Conservation (phyloP, 2,888 invertebrate species). For the Pseudococcus viburni region DNA sequence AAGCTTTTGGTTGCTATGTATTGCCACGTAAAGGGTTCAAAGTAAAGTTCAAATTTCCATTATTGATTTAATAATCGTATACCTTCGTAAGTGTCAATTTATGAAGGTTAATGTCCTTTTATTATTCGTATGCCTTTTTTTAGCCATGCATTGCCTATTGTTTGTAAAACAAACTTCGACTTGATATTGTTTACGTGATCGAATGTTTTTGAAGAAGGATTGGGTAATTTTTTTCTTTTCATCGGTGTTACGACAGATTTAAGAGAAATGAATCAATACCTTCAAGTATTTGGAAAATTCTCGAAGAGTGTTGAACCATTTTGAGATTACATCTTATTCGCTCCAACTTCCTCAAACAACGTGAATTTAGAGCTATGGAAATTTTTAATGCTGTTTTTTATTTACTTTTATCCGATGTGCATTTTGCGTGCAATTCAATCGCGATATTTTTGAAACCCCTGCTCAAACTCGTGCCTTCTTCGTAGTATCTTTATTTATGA, state of each 20-base stretch:
- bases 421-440: not conserved
- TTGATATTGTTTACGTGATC: not conserved
- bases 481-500: constrained; percentile 36
- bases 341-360: too few species aligned
- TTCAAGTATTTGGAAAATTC: too few species aligned
- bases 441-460: not conserved
- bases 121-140: not conserved
- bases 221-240: not conserved
- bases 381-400: too few species aligned
- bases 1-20: constrained; percentile 52
- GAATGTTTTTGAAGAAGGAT: not conserved
- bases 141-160: not conserved
- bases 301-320: too few species aligned
- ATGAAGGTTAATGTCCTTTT: constrained; percentile 34
- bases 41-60: constrained; percentile 57
- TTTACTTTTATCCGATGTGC: too few species aligned
- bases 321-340: too few species aligned
- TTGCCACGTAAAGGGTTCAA: constrained; percentile 44
- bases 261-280: too few species aligned
- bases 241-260: too few species aligned
- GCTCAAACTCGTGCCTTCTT: constrained; percentile 26
- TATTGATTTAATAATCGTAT: constrained; percentile 47
- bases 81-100: constrained; percentile 24
- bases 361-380: too few species aligned
- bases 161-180: not conserved